Base-by-base conservation (phyloP, 2,888 invertebrate species). In the Dione vanillae region DNA sequence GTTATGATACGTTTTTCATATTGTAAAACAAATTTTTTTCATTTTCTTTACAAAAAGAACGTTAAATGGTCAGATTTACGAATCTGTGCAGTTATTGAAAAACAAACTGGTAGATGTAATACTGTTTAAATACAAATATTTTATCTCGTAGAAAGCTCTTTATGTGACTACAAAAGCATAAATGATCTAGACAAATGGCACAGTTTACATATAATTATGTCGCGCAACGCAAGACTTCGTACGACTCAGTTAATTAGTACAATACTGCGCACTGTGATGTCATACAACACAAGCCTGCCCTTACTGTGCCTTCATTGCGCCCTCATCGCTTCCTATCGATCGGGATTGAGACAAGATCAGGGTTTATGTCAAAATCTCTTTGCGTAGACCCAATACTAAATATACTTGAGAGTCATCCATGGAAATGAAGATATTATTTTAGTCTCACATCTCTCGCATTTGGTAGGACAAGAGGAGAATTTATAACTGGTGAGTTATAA, bases 201-300 rank as follows among this genome's bases (percentile, higher is more conserved):
- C 69, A 62, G 69, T 72, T 72, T 72, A 72, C 69, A 66, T 72
- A 72, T 72, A 72, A 72, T 69, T 72, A 72, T 64, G 59, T 43
- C 61, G 52, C 47, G 62, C 51, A 65, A 41, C 62, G 59, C 69
- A 56, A 69, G 69, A 56, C 52, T 54, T 59, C 35, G 61, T 61
- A 66, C 65, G 49, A 51, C 66, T 72, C 59, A 69, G 66, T 64
- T 72, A 72, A 72, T 72, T 72, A 72, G 72, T 69, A 72, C 69
- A 66, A 69, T 66, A 67, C 51, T 41, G 61, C 61, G 51, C 59
- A 67, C 51, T 67, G 43, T 67, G 51, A 67, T 67, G 67, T 67
- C 67, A 67, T 67, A 67, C 51, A 61, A 52, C 67, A 67, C 40
- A 14, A 41, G 59, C 20, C 59, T 47, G 37, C 45, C 61, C 61